Conservation (phyloP, 2,113 vertebrate species). For the Carassius carassius region DNA sequence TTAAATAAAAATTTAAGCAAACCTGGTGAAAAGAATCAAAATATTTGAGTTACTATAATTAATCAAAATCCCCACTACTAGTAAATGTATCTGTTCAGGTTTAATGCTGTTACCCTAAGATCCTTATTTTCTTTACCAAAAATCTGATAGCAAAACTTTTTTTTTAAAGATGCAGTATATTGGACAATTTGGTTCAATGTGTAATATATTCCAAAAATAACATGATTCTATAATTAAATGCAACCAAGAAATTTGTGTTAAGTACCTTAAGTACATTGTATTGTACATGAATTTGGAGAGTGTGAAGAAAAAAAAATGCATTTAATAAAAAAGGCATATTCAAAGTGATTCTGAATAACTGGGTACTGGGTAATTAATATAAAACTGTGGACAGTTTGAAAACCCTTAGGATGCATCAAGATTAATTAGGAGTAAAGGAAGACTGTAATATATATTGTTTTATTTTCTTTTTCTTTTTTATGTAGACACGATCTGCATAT, state of each 20-base stretch:
- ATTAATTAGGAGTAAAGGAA: conserved; percentile 1
- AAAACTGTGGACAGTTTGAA: neutral
- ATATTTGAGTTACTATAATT: neutral
- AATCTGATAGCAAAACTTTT: neutral
- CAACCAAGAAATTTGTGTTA: neutral
- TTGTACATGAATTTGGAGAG: neutral
- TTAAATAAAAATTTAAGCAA: neutral
- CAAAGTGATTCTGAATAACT: conserved; percentile 11
- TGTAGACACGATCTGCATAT: neutral
- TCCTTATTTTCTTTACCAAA: neutral
- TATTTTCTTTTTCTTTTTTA: neutral
- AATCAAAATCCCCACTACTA: neutral
- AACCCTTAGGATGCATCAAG: neutral
- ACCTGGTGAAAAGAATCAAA: neutral
- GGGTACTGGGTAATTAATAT: conserved; percentile 9
- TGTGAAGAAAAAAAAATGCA: neutral
- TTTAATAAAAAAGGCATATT: neutral
- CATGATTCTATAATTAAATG: neutral
- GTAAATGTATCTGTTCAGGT: neutral
- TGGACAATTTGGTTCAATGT: neutral
- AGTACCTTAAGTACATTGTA: neutral
- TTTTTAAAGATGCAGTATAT: neutral
- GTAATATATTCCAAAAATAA: neutral
- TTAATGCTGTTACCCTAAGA: neutral
- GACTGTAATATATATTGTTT: neutral